Conservation (phyloP, 2,113 vertebrate species). For the pig (Sus scrofa) region DNA sequence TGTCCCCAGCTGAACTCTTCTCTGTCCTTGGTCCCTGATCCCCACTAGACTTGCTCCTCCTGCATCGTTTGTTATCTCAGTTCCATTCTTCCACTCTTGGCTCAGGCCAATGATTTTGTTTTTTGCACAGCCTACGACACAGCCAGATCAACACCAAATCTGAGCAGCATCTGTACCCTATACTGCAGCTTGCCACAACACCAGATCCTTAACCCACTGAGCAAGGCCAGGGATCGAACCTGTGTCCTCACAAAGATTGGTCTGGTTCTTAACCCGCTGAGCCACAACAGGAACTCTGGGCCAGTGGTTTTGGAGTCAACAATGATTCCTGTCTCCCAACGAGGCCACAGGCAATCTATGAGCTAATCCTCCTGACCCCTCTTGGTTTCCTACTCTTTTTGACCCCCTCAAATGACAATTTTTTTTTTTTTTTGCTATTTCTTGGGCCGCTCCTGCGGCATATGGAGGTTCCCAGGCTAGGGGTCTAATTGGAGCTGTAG, state of each 20-base stretch:
- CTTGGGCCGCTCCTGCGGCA: too few relatives aligned
- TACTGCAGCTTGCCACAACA: too few relatives aligned
- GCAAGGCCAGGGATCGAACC: too few relatives aligned
- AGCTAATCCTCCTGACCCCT: conserved; percentile 18
- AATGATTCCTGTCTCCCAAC: background rate
- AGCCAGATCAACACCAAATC: too few relatives aligned
- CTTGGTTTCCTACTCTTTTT: conserved; percentile 46
- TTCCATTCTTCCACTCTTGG: background rate
- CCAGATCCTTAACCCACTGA: too few relatives aligned
- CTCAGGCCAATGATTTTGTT: background rate
- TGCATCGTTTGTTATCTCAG: conserved; percentile 5
- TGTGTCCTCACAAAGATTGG: too few relatives aligned
- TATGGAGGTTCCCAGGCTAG: too few relatives aligned
- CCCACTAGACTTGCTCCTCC: background rate
- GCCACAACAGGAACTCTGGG: background rate
- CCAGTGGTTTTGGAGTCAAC: background rate
- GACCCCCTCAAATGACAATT: background rate
- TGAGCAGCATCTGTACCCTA: too few relatives aligned
- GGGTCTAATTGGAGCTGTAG: too few relatives aligned
- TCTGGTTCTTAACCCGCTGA: too few relatives aligned
- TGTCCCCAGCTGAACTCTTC: background rate
- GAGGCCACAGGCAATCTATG: background rate
- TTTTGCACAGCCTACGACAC: too few relatives aligned
- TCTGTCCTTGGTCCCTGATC: background rate
- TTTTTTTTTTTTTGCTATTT: too few relatives aligned